Evolutionary conservation across 2,113 vertebrate species (phyloP), one percentile per base, ranked within the genome.

Genomic region (Ctenomys sociabilis): DNA sequence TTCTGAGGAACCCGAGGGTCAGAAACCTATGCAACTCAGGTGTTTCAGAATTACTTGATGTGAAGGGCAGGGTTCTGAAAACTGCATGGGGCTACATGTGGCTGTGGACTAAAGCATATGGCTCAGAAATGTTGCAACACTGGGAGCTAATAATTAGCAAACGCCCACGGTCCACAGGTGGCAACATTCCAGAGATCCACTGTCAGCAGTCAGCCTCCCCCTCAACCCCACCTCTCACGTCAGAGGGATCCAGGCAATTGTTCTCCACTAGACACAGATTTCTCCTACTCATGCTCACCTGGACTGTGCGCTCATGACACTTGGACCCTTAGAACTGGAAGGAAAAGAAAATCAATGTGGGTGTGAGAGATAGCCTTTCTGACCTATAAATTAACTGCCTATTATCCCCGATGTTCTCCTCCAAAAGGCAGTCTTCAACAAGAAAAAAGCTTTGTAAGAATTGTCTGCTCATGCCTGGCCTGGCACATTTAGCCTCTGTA

Each of bases 361-460:
- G 90, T 49, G 52, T 96, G 30, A 96, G 86, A 96, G 89, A 95
- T 68, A 90, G 93, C 22, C 80, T 96, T 96, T 89, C 80, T 61
- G 88, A 89, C 17, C 95, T 96, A 81, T 96, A 94, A 86, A 93
- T 95, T 97, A 97, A 96, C 96, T 77, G 91, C 92, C 85, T 98
- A 68, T 97, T 97, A 73, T 43, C 49, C 43, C 85, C 84, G 97
- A 35, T 96, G 98, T 97, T 94, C 96, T 97, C 90, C 97, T 88
- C 88, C 83, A 88, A 88, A 95, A 98, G 91, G 94, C 63, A 93
- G 59, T 97, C 70, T 96, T 57, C 87, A 97, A 86, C 43, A 98
- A 96, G 37, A 97, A 98, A 97, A 40, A 91, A 54, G 61, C 90
- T 95, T 16, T 59, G 59, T 78, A 66, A 94, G 97, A 97, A 52